Evolutionary conservation across 1,140 invertebrate genomes (phyloP).

Genomic region (Magallana ariakensis): DNA sequence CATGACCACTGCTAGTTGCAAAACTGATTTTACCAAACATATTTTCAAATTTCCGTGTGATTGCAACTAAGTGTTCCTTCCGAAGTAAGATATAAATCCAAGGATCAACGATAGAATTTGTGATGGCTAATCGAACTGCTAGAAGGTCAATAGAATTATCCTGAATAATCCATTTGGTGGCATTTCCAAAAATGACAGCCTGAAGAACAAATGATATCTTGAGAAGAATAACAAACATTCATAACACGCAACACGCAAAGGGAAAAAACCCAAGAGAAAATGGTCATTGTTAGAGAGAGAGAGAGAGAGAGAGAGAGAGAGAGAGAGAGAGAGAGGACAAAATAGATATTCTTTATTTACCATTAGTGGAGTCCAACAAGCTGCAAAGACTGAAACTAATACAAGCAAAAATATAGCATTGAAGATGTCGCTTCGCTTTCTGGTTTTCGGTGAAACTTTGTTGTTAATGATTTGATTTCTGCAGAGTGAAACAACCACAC

Average conservation of each 20-base stretch:
- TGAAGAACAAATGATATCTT: background rate
- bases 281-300: too few relatives aligned
- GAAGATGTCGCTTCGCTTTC: background rate
- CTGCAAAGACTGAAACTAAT: background rate
- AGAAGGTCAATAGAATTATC: background rate
- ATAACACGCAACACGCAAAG: background rate
- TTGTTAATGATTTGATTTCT: background rate
- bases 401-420: background rate
- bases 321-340: too few relatives aligned
- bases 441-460: too few relatives aligned
- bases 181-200: background rate
- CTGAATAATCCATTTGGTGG: background rate
- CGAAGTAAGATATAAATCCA: background rate
- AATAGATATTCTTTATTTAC: background rate
- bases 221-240: background rate
- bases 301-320: too few relatives aligned
- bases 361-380: constrained; percentile 15
- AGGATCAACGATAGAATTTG: background rate
- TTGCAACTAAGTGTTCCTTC: background rate
- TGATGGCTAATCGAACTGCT: background rate
- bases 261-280: too few relatives aligned
- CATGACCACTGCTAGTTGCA: too few relatives aligned
- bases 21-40: background rate
- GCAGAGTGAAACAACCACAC: constrained; percentile 27
- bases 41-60: background rate